phyloP scores from a whole-genome alignment of 2,797 vertebrate genomes.

The Eutrigla gurnardus region DNA sequence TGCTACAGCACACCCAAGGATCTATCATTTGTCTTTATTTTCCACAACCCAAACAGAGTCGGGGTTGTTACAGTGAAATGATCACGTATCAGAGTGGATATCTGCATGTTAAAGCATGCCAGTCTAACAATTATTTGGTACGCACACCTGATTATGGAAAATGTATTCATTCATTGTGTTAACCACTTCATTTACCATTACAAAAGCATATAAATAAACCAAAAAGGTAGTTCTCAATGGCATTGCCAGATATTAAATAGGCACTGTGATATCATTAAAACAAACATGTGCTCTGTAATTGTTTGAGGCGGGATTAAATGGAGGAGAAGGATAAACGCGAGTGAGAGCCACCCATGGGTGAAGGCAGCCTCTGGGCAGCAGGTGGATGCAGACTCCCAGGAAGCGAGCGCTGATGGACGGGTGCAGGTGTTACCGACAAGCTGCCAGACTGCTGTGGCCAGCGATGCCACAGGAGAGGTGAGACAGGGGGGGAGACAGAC shows the following conservation, averaged over 20 bases:
- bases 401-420: constrained; percentile 49
- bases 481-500: constrained; percentile 3
- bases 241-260: constrained; percentile 19
- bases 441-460: constrained; percentile 33
- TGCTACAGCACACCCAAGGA: not conserved
- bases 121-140: not conserved
- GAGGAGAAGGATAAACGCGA: not conserved
- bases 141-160: constrained; percentile 17
- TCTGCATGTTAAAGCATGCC: not conserved
- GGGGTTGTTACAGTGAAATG: not conserved
- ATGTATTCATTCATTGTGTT: constrained; percentile 10
- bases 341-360: constrained; percentile 28
- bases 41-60: not conserved
- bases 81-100: not conserved
- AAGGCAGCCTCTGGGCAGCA: constrained; percentile 32
- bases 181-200: constrained; percentile 12
- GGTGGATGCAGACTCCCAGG: constrained; percentile 24
- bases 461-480: constrained; percentile 18
- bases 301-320: constrained; percentile 3
- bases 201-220: constrained; percentile 9
- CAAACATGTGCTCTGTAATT: not conserved
- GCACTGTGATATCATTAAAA: not conserved
- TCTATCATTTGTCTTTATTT: not conserved
- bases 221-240: not conserved
- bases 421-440: constrained; percentile 51